These are phyloP conservation scores for Drosophila flavopinicola DNA, from an alignment of 2,888 invertebrate species.

Conservation along the genomic window DNA sequence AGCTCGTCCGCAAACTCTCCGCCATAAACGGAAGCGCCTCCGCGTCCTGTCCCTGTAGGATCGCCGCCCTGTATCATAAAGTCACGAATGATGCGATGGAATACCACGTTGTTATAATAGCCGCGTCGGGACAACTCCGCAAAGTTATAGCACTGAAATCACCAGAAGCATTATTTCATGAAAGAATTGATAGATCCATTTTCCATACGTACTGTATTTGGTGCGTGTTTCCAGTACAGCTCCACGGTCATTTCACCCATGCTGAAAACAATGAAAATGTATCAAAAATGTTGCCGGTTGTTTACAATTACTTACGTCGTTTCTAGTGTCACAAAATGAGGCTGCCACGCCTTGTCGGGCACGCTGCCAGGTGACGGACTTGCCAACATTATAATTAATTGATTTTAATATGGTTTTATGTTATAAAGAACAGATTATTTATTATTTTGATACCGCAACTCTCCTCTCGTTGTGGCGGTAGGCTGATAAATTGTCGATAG, in stretches of 20 bases:
- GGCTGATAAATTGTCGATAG: conserved; percentile 7
- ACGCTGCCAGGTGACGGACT: conserved; percentile 85
- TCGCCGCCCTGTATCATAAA: conserved; percentile 99
- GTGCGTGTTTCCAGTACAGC: conserved; percentile 99
- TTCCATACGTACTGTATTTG: conserved; percentile 87
- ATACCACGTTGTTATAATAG: conserved; percentile 97
- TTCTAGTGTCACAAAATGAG: conserved; percentile 91
- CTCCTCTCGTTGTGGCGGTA: conserved; percentile 22
- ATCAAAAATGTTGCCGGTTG: background rate
- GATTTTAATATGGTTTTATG: background rate
- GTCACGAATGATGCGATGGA: conserved; percentile 97
- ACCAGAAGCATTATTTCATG: background rate
- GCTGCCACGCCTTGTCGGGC: conserved; percentile 95
- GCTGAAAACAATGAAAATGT: conserved; percentile 84
- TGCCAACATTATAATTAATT: conserved; percentile 44
- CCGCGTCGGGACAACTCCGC: conserved; percentile 96
- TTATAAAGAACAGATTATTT: background rate
- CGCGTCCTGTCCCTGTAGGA: conserved; percentile 98
- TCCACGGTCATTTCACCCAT: conserved; percentile 97
- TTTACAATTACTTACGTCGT: conserved; percentile 89
- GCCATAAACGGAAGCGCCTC: conserved; percentile 98
- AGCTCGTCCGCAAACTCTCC: conserved; percentile 98
- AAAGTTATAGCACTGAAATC: conserved; percentile 92
- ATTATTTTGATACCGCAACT: background rate
- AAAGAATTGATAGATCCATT: accelerated